phyloP scores from a whole-genome alignment of 2,113 vertebrate species.

The Ceyx margarethae region DNA sequence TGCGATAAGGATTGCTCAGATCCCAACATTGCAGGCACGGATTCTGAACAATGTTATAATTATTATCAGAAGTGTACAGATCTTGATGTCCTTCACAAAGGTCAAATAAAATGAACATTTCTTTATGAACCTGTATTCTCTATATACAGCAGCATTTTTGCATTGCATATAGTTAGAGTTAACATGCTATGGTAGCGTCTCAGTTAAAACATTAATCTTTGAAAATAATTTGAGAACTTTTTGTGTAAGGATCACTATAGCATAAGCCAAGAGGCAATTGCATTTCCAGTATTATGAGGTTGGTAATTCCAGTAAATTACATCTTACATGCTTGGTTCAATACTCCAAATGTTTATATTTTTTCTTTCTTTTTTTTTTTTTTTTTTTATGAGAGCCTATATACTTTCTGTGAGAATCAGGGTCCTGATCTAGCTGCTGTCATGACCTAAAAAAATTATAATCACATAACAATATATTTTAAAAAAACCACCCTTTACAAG shows the following conservation, averaged over 20 bases:
- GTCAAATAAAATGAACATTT: not conserved
- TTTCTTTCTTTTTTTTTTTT: no score
- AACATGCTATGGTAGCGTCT: not conserved
- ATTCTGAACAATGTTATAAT: not conserved
- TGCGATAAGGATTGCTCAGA: not conserved
- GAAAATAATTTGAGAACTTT: not conserved
- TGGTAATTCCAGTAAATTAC: not conserved
- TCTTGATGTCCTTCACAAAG: not conserved
- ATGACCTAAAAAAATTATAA: not conserved
- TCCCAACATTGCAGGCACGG: not conserved
- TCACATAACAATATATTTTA: not conserved
- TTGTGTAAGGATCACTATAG: not conserved
- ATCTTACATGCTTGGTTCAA: not conserved
- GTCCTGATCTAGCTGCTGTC: not conserved
- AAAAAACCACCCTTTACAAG: not conserved
- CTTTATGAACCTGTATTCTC: not conserved
- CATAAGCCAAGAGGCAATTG: not conserved
- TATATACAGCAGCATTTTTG: not conserved
- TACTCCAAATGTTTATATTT: not conserved
- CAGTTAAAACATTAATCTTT: not conserved
- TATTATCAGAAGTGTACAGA: not conserved
- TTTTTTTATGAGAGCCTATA: not conserved
- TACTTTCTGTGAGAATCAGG: not conserved
- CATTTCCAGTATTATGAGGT: not conserved
- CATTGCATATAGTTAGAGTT: not conserved